These are phyloP conservation scores for Nasonia longicornis DNA, from an alignment of 1,140 invertebrate genomes.

Conservation along the genomic window DNA sequence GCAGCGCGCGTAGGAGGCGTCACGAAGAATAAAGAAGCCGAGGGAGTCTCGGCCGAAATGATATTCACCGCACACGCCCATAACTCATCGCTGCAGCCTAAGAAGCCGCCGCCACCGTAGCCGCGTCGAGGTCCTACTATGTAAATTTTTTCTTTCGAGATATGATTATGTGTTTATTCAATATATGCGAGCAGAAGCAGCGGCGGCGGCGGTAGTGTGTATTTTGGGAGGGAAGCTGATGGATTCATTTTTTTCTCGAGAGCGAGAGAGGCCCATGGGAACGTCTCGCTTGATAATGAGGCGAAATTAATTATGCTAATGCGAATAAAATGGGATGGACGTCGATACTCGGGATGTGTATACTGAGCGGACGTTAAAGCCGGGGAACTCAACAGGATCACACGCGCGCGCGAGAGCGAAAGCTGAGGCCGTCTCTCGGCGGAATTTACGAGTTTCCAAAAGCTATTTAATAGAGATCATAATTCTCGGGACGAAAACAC, in stretches of 20 bases:
- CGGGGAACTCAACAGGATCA: not conserved
- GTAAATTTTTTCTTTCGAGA: not conserved
- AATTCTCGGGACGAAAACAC: conserved; percentile 6
- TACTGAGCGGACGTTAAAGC: not conserved
- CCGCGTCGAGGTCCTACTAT: not conserved
- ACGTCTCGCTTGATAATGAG: not conserved
- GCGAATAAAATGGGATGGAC: not conserved
- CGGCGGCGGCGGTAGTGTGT: too few species aligned
- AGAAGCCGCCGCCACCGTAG: not conserved
- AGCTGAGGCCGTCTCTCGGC: not conserved
- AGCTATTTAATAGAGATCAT: conserved; percentile 46
- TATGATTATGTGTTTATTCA: conserved; percentile 4
- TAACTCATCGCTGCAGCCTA: conserved; percentile 12
- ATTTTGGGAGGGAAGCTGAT: not conserved
- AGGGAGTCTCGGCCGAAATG: not conserved
- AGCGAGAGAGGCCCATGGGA: not conserved
- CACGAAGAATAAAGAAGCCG: conserved; percentile 37
- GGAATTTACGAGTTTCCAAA: conserved; percentile 44
- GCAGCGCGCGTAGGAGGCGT: conserved; percentile 27
- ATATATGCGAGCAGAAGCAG: not conserved
- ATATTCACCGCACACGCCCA: conserved; percentile 13
- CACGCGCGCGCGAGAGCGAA: not conserved
- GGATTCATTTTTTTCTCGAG: not conserved
- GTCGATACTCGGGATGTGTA: not conserved
- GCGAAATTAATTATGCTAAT: not conserved